Conservation (phyloP, 2,113 vertebrate genomes). For the Microcebus tavaratra region DNA sequence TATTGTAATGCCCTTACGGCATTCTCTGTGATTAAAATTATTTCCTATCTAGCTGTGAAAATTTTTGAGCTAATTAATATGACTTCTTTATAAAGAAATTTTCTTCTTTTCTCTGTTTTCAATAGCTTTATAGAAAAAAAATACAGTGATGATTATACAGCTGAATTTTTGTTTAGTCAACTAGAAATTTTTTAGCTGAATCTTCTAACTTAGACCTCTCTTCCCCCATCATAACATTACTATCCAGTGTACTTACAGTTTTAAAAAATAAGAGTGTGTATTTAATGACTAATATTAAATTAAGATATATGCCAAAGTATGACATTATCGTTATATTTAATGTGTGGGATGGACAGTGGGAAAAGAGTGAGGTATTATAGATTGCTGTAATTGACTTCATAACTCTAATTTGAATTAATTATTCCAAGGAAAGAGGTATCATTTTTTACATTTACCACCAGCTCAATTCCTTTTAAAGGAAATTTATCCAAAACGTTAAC, state of each 20-base stretch:
- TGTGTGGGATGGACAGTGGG: background rate
- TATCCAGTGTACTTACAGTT: background rate
- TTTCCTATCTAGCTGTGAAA: background rate
- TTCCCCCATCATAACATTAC: background rate
- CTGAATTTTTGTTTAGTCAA: background rate
- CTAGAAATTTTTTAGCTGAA: background rate
- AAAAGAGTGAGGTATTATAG: background rate
- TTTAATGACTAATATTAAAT: background rate
- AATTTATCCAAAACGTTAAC: background rate
- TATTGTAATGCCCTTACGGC: background rate
- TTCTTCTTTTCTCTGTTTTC: background rate
- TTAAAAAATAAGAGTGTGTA: background rate
- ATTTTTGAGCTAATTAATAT: background rate
- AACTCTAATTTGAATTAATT: background rate
- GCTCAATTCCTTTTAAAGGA: background rate
- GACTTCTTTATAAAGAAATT: background rate
- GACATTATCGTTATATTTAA: background rate
- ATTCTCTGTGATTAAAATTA: background rate
- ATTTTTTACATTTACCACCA: background rate
- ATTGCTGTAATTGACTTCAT: conserved; percentile 4
- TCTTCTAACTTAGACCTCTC: background rate
- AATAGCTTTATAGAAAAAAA: background rate
- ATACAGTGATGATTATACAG: background rate
- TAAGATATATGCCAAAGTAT: background rate
- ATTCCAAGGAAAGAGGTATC: background rate